Conservation (phyloP, 2,113 vertebrate species). For the Ammospiza nelsoni region DNA sequence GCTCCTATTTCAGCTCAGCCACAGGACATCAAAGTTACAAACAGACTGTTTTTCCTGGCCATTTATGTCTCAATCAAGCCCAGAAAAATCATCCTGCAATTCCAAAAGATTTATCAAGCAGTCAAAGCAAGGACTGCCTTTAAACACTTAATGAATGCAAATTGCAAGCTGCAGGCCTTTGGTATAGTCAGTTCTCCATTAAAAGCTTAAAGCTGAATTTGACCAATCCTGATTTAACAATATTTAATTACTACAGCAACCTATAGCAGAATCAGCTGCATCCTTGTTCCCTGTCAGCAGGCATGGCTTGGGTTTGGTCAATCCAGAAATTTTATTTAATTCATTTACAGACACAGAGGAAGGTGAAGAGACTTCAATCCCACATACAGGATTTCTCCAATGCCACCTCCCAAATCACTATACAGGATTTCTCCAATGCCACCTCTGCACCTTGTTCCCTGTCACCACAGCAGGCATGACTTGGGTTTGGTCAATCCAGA, state of each 20-base stretch:
- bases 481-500: too few relatives aligned
- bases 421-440: too few relatives aligned
- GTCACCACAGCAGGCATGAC: too few relatives aligned
- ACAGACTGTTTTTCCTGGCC: background rate
- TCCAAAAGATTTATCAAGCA: background rate
- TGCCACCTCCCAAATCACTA: too few relatives aligned
- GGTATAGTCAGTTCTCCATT: background rate
- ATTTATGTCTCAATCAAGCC: background rate
- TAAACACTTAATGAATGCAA: background rate
- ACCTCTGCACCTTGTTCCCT: too few relatives aligned
- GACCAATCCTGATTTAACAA: background rate
- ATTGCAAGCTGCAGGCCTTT: background rate
- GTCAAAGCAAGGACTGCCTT: background rate
- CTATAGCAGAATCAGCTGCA: background rate
- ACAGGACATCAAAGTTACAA: background rate
- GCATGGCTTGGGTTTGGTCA: background rate
- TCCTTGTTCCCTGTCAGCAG: background rate
- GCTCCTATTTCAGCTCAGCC: background rate
- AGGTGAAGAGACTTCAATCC: background rate
- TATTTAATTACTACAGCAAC: background rate
- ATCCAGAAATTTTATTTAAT: background rate
- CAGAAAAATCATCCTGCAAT: background rate
- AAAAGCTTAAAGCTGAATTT: background rate
- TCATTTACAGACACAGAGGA: background rate
- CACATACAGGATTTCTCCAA: background rate